These are phyloP conservation scores for Cataglyphis altisquamis DNA, from an alignment of 2,888 invertebrate genomes.

Conservation along the genomic window DNA sequence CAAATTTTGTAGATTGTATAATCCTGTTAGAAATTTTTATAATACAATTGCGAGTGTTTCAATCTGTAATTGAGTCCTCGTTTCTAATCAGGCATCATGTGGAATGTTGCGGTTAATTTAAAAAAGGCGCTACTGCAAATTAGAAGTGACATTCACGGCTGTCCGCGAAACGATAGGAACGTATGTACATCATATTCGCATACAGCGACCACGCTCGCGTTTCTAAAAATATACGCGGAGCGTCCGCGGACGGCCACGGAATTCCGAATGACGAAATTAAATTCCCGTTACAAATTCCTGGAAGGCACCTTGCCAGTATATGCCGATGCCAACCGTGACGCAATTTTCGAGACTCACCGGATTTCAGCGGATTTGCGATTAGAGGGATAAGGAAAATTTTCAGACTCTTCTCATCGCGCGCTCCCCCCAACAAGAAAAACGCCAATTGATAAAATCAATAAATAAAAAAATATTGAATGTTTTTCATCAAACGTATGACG, in stretches of 20 bases:
- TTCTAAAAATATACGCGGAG: conserved; percentile 71
- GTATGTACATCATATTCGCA: background rate
- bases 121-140: background rate
- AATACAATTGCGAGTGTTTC: background rate
- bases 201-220: conserved; percentile 41
- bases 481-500: conserved; percentile 2
- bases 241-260: conserved; percentile 66
- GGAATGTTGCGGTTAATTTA: background rate
- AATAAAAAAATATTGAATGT: background rate
- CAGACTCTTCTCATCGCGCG: background rate
- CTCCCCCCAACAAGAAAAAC: background rate
- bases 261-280: conserved; percentile 77
- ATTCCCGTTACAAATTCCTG: conserved; percentile 76
- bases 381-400: conserved; percentile 12
- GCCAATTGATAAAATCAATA: background rate
- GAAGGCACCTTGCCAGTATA: conserved; percentile 60
- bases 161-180: conserved; percentile 6
- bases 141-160: background rate
- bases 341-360: conserved; percentile 66
- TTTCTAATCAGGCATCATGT: background rate
- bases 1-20: background rate
- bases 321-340: conserved; percentile 65
- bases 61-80: background rate
- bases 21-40: background rate
- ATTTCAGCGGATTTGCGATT: conserved; percentile 38